A percentile compares a stretch with the other conserved stretches of the same genome.
Evolutionary conservation across 2,113 vertebrate species (phyloP).

Genomic region (Heptranchias perlo): DNA sequence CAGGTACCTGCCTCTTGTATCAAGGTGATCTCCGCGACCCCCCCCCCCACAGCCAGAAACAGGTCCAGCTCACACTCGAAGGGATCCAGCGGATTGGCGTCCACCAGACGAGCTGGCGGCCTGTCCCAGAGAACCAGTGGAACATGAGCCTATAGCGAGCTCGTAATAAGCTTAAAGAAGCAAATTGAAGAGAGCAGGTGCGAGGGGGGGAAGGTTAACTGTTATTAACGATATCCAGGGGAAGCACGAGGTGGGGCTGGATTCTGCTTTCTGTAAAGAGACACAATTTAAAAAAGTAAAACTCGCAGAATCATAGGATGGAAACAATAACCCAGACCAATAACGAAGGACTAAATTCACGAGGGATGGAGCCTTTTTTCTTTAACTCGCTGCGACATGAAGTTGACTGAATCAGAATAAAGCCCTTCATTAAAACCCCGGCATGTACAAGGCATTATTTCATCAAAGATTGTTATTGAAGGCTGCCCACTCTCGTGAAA

Average conservation of each 20-base stretch:
- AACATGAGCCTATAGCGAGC: not conserved
- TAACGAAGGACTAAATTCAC: not conserved
- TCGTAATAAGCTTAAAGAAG: not conserved
- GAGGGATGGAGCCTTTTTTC: not conserved
- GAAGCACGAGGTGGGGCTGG: not conserved
- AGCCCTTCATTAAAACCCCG: conserved; percentile 90
- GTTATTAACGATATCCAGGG: not conserved
- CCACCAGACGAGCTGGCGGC: not conserved
- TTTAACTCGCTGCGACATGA: not conserved
- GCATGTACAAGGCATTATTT: conserved; percentile 96
- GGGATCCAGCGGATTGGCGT: too few species aligned
- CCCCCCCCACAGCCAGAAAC: too few species aligned
- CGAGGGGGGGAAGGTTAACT: not conserved
- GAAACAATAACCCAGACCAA: not conserved
- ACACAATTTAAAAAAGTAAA: not conserved
- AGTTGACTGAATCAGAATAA: conserved; percentile 57
- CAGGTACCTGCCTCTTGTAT: too few species aligned
- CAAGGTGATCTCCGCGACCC: too few species aligned
- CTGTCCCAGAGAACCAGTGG: not conserved
- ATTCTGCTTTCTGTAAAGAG: not conserved
- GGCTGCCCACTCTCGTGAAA: conserved; percentile 64
- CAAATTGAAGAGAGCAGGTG: not conserved
- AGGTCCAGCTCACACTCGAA: too few species aligned
- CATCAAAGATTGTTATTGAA: conserved; percentile 81
- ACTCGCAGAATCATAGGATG: not conserved